Percentiles rank a stretch among this genome's conserved stretches.
These are phyloP conservation scores for Arvicanthis niloticus DNA, from an alignment of 2,113 vertebrate species.

Conservation along the genomic window DNA sequence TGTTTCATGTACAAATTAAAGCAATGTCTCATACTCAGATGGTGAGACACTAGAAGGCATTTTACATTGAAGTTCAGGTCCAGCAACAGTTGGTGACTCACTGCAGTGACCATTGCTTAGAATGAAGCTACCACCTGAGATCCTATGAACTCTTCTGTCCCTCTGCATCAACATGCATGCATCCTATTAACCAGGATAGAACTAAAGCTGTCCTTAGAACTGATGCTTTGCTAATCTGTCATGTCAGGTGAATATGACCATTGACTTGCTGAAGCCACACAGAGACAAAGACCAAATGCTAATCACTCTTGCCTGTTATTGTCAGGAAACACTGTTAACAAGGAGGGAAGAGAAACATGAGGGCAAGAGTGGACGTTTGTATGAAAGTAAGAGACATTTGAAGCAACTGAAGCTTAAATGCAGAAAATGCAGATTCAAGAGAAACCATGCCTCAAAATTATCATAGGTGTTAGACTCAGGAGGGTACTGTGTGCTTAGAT, in stretches of 20 bases:
- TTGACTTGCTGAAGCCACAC: neutral
- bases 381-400: neutral
- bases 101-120: neutral
- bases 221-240: neutral
- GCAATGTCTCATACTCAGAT: neutral
- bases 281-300: neutral
- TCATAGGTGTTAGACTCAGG: rapidly evolving
- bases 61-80: neutral
- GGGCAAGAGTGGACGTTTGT: neutral
- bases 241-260: neutral
- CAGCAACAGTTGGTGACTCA: neutral
- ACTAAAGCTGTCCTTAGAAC: neutral
- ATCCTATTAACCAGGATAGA: neutral
- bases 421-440: neutral
- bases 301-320: neutral
- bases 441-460: neutral
- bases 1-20: neutral
- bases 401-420: neutral
- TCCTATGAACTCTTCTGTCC: neutral
- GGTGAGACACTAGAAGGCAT: neutral
- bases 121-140: neutral
- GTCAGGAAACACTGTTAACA: neutral
- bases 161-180: neutral
- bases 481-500: rapidly evolving
- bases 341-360: neutral